phyloP scores from a whole-genome alignment of 2,797 vertebrate species.

The Anomalospiza imberbis region DNA sequence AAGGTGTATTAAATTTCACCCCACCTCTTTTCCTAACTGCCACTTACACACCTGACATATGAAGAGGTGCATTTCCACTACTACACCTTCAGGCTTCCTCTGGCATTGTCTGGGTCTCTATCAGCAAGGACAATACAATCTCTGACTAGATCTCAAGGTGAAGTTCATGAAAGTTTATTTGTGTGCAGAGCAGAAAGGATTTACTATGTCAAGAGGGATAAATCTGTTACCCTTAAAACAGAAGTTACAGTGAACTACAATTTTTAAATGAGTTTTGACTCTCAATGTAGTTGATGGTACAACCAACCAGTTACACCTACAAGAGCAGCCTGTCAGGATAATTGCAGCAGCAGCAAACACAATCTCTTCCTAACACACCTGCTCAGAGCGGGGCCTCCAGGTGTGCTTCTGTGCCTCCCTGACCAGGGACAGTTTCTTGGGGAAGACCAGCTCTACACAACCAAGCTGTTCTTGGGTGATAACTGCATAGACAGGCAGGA shows the following conservation, averaged over 20 bases:
- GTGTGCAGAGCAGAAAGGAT: background rate
- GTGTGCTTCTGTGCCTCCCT: background rate
- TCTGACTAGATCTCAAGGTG: background rate
- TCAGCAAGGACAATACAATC: background rate
- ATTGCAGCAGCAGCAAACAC: background rate
- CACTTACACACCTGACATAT: background rate
- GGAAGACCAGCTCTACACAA: background rate
- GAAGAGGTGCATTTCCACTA: background rate
- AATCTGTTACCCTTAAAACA: background rate
- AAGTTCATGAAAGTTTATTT: background rate
- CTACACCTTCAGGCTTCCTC: slow-evolving; percentile 4
- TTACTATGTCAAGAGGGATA: background rate
- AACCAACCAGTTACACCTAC: background rate
- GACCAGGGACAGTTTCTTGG: background rate
- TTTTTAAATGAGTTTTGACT: background rate
- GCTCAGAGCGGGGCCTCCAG: background rate
- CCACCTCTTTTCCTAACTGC: background rate
- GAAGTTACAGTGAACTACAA: background rate
- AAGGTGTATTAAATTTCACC: background rate
- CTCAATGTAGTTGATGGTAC: rapidly evolving
- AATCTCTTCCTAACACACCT: background rate
- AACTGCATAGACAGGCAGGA: background rate
- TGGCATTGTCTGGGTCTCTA: background rate
- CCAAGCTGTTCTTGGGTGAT: background rate
- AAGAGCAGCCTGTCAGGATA: background rate